Conservation (phyloP, 1,140 invertebrate species). For the Musca domestica region DNA sequence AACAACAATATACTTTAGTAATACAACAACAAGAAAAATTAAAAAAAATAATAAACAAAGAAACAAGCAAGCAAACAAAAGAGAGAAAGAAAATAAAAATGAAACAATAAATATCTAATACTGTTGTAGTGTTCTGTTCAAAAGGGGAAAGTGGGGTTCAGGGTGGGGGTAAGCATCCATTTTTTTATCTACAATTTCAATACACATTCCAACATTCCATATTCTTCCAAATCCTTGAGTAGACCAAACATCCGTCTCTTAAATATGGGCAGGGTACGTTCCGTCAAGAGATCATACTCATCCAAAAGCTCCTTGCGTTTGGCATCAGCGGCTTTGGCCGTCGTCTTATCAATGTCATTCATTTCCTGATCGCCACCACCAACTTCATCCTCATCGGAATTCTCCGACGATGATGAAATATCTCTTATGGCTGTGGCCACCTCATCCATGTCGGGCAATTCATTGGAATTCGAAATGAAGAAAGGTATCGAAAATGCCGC, state of each 20-base stretch:
- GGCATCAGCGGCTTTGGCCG: neutral
- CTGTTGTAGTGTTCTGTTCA: neutral
- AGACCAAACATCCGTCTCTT: conserved; percentile 34
- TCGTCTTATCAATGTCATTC: neutral
- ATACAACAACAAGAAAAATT: conserved; percentile 13
- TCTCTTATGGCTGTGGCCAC: conserved; percentile 37
- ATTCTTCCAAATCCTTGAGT: conserved; percentile 29
- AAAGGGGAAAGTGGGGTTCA: too few species aligned
- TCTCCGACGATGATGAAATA: conserved; percentile 28
- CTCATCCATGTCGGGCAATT: conserved; percentile 38
- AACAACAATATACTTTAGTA: conserved; percentile 9
- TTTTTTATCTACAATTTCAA: conserved; percentile 10
- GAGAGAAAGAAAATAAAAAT: too few species aligned
- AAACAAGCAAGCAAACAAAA: neutral
- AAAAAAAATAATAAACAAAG: neutral
- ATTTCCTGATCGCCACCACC: neutral
- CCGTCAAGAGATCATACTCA: conserved; percentile 36
- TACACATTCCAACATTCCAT: conserved; percentile 16
- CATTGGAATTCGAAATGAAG: conserved; percentile 35
- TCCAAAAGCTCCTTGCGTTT: conserved; percentile 33
- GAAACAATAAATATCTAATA: too few species aligned
- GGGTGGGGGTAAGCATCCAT: neutral
- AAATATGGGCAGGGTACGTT: conserved; percentile 38
- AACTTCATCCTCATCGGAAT: conserved; percentile 26
- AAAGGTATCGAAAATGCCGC: conserved; percentile 37